Evolutionary conservation across 2,888 invertebrate genomes (phyloP), one percentile per base, ranked within the genome.

Genomic region (Drosophila formosana): DNA sequence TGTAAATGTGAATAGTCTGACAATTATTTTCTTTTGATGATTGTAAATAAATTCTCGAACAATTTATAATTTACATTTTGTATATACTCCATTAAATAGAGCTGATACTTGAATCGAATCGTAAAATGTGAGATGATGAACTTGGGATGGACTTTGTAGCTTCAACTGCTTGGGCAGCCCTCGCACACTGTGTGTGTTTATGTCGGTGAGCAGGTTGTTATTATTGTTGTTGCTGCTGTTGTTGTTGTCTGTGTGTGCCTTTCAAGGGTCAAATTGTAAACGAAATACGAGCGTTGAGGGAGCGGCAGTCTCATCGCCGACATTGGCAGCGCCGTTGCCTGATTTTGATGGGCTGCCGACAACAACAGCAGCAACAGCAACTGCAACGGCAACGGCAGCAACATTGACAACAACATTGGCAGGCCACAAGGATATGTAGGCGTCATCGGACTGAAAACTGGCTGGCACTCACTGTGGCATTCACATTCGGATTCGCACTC

Each of bases 261-360:
- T 85, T 88, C 77, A 77, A 78, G 80, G 85, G 85, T 85, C 88
- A 86, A 88, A 80, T 82, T 85, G 82, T 85, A 83, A 87, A 80
- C 88, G 88, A 82, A 83, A 83, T 88, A 85, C 82, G 75, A 87
- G 82, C 78, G 67, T 52, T 67, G 65, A 72, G 86, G 79, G 79
- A 68, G 66, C 66, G 60, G 63, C 72, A 47, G 58, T 26, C 58
- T 47, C 68, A 68, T 47, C 50, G 61, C 61, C 71, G 58, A 58
- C 72, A 64, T 64, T 68, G 72, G 71, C 71, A 70, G 50, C 75
- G 62, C 68, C 62, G 66, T 61, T 72, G 80, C 80, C 80, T 80
- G 80, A 80, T 77, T 80, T 80, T 80, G 80, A 80, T 75, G 80
- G 72, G 69, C 80, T 80, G 80, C 75, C 78, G 75, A 75, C 79